Conservation (phyloP, 2,797 vertebrate species). For the Pterois miles region DNA sequence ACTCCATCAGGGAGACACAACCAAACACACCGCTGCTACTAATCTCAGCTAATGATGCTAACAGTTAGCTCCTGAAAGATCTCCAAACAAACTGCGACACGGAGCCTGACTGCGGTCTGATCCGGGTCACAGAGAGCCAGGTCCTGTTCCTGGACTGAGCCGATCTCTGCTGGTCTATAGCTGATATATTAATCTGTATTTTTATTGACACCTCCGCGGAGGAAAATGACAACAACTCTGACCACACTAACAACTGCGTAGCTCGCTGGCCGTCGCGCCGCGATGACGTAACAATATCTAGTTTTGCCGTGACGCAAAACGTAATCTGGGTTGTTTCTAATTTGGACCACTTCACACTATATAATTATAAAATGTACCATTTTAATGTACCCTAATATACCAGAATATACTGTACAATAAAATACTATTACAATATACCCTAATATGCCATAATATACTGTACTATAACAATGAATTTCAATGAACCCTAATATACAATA, state of each 20-base stretch:
- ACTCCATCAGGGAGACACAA: slow-evolving; percentile 71
- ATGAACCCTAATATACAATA: too few species aligned
- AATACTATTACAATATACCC: too few species aligned
- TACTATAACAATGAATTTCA: too few species aligned
- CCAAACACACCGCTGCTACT: slow-evolving; percentile 7
- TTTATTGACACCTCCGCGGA: not conserved
- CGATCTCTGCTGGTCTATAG: too few species aligned
- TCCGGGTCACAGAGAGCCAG: not conserved
- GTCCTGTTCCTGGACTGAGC: not conserved
- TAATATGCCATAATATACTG: too few species aligned
- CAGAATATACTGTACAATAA: too few species aligned
- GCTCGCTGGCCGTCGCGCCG: not conserved
- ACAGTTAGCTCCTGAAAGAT: slow-evolving; percentile 12
- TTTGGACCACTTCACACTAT: too few species aligned
- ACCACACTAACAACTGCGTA: not conserved
- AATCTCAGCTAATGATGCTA: slow-evolving; percentile 49
- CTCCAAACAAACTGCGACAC: not conserved
- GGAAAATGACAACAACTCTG: not conserved
- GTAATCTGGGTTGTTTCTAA: not conserved
- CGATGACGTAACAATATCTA: not conserved
- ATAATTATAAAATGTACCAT: too few species aligned
- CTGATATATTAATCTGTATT: not conserved
- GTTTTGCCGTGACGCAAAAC: not conserved
- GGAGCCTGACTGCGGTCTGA: not conserved
- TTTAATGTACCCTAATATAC: too few species aligned